A percentile compares a stretch with the other conserved stretches of the same genome.
phyloP scores from a whole-genome alignment of 2,113 vertebrate species.

The Tetrax tetrax region DNA sequence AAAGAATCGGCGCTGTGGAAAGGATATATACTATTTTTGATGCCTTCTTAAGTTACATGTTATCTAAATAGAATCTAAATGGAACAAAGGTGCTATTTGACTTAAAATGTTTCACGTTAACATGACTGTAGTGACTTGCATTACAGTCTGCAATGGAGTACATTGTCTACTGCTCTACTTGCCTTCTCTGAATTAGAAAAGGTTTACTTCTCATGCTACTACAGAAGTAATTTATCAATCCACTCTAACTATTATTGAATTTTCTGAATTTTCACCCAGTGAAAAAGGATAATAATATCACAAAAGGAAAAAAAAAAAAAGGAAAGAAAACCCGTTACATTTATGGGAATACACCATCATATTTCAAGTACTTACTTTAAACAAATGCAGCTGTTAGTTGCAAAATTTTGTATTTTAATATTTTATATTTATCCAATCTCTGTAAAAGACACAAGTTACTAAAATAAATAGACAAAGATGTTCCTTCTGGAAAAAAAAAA shows the following conservation, averaged over 20 bases:
- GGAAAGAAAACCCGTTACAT: neutral
- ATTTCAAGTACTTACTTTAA: neutral
- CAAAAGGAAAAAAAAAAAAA: neutral
- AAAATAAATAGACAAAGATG: neutral
- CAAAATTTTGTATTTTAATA: neutral
- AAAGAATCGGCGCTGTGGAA: neutral
- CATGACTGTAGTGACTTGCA: neutral
- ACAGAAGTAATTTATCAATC: neutral
- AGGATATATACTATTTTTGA: neutral
- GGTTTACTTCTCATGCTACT: neutral
- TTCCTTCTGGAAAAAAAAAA: neutral
- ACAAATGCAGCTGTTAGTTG: neutral
- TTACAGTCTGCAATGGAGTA: neutral
- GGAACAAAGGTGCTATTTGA: neutral
- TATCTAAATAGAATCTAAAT: conserved; percentile 9
- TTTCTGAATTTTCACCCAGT: neutral
- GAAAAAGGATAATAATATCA: neutral
- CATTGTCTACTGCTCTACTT: neutral
- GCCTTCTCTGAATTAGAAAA: neutral
- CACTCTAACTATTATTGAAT: neutral
- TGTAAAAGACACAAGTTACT: accelerated
- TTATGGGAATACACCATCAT: neutral
- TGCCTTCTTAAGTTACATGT: neutral
- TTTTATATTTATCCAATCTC: neutral
- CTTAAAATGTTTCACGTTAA: neutral